Evolutionary conservation across 2,888 invertebrate species (phyloP), one percentile per base, ranked within the genome.

Genomic region (Furcula furcula): DNA sequence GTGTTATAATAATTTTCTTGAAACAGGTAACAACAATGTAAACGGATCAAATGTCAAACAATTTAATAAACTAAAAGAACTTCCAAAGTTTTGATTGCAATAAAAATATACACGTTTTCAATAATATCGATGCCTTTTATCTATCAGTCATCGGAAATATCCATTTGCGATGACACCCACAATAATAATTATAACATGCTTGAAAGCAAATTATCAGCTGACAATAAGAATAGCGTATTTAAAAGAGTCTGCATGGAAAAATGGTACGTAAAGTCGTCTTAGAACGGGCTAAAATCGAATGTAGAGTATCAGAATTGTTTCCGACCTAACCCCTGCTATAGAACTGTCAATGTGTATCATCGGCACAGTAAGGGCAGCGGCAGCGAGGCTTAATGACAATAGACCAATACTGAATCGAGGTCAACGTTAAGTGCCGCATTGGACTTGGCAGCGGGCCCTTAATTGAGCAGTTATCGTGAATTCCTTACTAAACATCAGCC

Each of bases 351-450:
- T 46, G 29, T 43, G 40, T 47, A 71, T 65, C 63, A 71, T 70
- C 55, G 60, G 55, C 55, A 62, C 64, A 69, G 72, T 63, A 65
- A 69, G 74, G 70, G 67, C 70, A 71, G 60, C 31, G 40, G 41
- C 61, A 71, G 68, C 71, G 62, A 68, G 67, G 70, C 74, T 78
- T 82, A 84, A 85, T 82, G 81, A 81, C 79, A 74, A 75, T 66
- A 68, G 69, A 66, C 78, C 75, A 76, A 78, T 77, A 70, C 74
- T 71, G 75, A 74, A 80, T 77, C 72, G 82, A 76, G 83, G 83
- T 81, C 84, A 74, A 52, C 78, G 58, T 66, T 71, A 74, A 80
- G 71, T 80, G 75, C 76, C 75, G 65, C 65, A 71, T 70, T 75
- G 78, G 71, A 78, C 73, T 82, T 79, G 78, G 73, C 76, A 73